Conservation (phyloP, 53 echinoderm and acorn worm genomes). For the Patiria pectinifera region DNA sequence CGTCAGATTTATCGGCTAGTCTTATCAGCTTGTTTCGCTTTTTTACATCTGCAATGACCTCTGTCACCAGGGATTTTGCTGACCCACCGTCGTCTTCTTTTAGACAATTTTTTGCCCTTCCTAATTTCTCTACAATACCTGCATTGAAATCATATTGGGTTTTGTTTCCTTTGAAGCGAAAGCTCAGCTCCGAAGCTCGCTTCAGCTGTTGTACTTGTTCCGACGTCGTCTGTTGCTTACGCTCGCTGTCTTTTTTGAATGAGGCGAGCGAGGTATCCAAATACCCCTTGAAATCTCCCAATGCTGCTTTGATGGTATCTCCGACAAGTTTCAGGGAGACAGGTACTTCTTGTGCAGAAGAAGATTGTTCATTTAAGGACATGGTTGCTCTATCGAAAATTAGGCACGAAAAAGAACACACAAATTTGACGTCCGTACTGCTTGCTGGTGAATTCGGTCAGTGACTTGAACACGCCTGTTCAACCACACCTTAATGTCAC, state of each 20-base stretch:
- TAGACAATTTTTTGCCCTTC: background rate
- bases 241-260: background rate
- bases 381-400: no score
- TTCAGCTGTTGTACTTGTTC: conserved; percentile 8
- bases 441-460: no score
- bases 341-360: background rate
- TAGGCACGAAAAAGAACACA: no score
- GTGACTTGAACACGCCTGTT: no score
- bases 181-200: background rate
- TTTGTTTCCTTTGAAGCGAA: conserved; percentile 12
- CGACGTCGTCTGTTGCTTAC: conserved; percentile 2
- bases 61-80: background rate
- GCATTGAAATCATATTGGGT: conserved; percentile 8
- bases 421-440: no score
- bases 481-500: no score
- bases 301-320: background rate
- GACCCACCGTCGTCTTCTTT: background rate
- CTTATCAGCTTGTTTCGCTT: conserved; percentile 15
- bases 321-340: background rate
- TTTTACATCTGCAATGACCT: background rate
- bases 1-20: conserved; percentile 20
- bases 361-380: no score
- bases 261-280: background rate
- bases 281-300: conserved; percentile 13
- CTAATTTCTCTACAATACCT: background rate